phyloP scores from a whole-genome alignment of 1,140 invertebrate species.

The Pectinophora gossypiella region DNA sequence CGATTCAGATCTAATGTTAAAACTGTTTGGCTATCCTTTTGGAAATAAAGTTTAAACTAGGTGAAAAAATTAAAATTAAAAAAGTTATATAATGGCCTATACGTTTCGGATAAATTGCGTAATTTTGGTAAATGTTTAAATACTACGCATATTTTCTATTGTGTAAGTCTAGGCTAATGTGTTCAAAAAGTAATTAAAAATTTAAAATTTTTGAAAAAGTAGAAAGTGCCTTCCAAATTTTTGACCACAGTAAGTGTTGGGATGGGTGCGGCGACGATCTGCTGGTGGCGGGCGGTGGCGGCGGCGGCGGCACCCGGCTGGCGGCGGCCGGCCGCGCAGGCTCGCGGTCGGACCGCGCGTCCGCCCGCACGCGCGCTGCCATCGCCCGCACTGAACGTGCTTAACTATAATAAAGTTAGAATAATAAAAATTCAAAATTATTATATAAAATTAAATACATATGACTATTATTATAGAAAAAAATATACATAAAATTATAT shows the following conservation, averaged over 20 bases:
- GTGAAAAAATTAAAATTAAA: constrained; percentile 46
- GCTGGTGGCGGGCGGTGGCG: constrained; percentile 34
- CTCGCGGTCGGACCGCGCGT: background rate
- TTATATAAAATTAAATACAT: constrained; percentile 72
- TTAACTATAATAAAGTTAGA: constrained; percentile 57
- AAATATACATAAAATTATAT: constrained; percentile 73
- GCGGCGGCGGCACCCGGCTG: too few relatives aligned
- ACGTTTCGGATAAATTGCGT: constrained; percentile 71
- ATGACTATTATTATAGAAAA: constrained; percentile 71
- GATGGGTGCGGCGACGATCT: constrained; percentile 60
- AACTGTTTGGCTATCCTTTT: constrained; percentile 72
- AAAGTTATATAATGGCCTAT: constrained; percentile 70
- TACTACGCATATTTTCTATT: constrained; percentile 75
- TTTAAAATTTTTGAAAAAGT: constrained; percentile 66
- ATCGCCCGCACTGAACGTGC: constrained; percentile 45
- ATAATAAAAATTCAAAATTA: constrained; percentile 73
- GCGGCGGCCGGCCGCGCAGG: too few relatives aligned
- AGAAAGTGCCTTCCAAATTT: constrained; percentile 75
- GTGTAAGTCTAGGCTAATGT: constrained; percentile 75
- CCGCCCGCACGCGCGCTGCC: constrained; percentile 12
- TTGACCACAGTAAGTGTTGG: constrained; percentile 73
- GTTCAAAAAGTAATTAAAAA: constrained; percentile 71
- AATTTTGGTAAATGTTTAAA: constrained; percentile 74
- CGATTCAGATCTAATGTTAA: constrained; percentile 67
- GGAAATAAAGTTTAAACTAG: constrained; percentile 65